Percentiles rank a stretch among this genome's conserved stretches.
Conservation (phyloP, 2,797 vertebrate species). For the Lutjanus campechanus region DNA sequence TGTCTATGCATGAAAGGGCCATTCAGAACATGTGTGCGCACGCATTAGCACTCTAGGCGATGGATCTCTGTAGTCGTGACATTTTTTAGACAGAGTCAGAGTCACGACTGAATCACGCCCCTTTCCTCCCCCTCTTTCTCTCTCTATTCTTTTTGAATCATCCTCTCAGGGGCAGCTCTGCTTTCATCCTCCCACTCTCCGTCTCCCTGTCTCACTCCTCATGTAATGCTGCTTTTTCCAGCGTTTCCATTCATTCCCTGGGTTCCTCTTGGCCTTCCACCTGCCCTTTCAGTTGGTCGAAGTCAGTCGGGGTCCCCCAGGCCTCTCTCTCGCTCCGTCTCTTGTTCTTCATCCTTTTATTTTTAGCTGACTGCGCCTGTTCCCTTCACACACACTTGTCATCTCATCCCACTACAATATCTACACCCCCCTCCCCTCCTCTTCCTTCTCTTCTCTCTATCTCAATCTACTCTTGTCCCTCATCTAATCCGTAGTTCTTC, state of each 20-base stretch:
- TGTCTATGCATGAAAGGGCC: conserved; percentile 10
- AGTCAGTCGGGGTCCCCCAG: conserved; percentile 70
- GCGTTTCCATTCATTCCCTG: conserved; percentile 60
- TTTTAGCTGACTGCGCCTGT: conserved; percentile 65
- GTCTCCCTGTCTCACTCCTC: conserved; percentile 53
- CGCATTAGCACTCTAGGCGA: conserved; percentile 54
- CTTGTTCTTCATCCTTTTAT: conserved; percentile 66
- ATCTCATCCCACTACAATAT: conserved; percentile 62
- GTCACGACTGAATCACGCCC: conserved; percentile 77
- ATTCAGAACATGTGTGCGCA: conserved; percentile 44
- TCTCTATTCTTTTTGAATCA: conserved; percentile 71
- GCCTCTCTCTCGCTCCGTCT: conserved; percentile 54
- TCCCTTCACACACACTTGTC: conserved; percentile 62
- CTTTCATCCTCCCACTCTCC: conserved; percentile 70
- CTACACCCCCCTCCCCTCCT: neutral
- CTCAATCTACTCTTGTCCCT: conserved; percentile 74
- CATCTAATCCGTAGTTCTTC: conserved; percentile 81
- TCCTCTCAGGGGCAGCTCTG: conserved; percentile 73
- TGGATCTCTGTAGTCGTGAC: conserved; percentile 72
- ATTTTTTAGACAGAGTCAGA: conserved; percentile 70
- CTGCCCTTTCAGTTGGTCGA: conserved; percentile 70
- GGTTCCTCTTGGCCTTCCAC: conserved; percentile 71
- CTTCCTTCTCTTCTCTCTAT: conserved; percentile 36
- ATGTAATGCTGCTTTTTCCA: conserved; percentile 56
- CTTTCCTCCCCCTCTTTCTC: conserved; percentile 39